Percentiles rank a stretch among this genome's conserved stretches.
phyloP scores from a whole-genome alignment of 2,888 invertebrate genomes.

The Gymnocheta viridis region DNA sequence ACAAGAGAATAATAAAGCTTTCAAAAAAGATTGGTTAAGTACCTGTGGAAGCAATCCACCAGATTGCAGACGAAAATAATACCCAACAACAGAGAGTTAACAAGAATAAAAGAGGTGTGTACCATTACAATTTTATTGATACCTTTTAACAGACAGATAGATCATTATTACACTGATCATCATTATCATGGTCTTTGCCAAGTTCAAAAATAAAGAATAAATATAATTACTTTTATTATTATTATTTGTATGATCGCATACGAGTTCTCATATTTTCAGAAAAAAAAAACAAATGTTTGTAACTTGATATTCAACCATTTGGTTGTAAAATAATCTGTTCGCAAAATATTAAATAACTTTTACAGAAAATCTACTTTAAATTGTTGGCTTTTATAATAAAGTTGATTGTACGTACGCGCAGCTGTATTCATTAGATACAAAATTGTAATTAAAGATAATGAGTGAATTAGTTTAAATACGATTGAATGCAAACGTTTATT shows the following conservation, averaged over 20 bases:
- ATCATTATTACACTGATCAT: slow-evolving; percentile 1
- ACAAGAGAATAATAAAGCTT: background rate
- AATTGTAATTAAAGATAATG: slow-evolving; percentile 9
- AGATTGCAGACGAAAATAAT: slow-evolving; percentile 24
- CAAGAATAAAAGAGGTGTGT: slow-evolving; percentile 29
- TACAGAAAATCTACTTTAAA: slow-evolving; percentile 4
- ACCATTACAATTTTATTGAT: slow-evolving; percentile 44
- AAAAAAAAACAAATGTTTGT: slow-evolving; percentile 15
- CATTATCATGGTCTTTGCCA: slow-evolving; percentile 32
- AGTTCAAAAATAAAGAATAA: slow-evolving; percentile 4
- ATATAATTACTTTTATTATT: background rate
- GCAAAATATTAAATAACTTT: slow-evolving; percentile 54
- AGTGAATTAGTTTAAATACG: background rate
- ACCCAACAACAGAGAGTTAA: background rate
- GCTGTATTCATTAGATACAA: slow-evolving; percentile 5
- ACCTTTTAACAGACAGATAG: slow-evolving; percentile 18
- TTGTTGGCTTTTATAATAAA: slow-evolving; percentile 1
- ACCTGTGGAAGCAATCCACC: background rate
- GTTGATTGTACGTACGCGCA: slow-evolving; percentile 33
- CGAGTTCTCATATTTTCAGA: background rate
- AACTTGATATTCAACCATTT: slow-evolving; percentile 28
- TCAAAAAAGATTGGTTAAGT: background rate
- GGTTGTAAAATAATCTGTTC: slow-evolving; percentile 49
- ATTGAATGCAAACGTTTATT: slow-evolving; percentile 33
- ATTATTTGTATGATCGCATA: background rate